A percentile compares a stretch with the other conserved stretches of the same genome.
phyloP scores from a whole-genome alignment of 2,797 vertebrate genomes.

The Acipenser ruthenus region DNA sequence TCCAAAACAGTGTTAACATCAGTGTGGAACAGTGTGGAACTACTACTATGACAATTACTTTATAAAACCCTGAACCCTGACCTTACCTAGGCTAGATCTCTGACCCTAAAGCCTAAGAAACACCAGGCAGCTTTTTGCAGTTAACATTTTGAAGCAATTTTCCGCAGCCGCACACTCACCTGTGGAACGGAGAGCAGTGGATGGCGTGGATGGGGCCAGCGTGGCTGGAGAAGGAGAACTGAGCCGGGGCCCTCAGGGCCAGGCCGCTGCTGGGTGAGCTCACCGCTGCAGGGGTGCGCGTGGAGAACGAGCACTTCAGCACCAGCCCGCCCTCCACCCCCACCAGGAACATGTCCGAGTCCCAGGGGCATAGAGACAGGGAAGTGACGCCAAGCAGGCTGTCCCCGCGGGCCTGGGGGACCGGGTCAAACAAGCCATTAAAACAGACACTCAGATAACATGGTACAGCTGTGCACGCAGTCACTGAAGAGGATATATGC shows the following conservation, averaged over 20 bases:
- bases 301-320: slow-evolving; percentile 69
- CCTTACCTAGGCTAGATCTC: background rate
- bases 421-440: too few relatives aligned
- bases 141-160: too few relatives aligned
- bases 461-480: too few relatives aligned
- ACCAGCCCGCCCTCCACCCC: slow-evolving; percentile 80
- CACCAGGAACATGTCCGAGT: slow-evolving; percentile 69
- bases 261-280: slow-evolving; percentile 38
- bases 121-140: background rate
- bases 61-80: background rate
- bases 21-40: too few relatives aligned
- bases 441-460: too few relatives aligned
- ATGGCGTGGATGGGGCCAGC: slow-evolving; percentile 76
- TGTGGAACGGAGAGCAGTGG: slow-evolving; percentile 91
- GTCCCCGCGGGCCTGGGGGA: slow-evolving; percentile 47
- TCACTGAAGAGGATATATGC: too few relatives aligned
- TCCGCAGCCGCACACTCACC: slow-evolving; percentile 47
- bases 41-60: too few relatives aligned
- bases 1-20: too few relatives aligned
- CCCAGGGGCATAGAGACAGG: slow-evolving; percentile 74
- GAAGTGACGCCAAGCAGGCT: slow-evolving; percentile 69
- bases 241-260: slow-evolving; percentile 62
- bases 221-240: slow-evolving; percentile 66
- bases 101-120: background rate
- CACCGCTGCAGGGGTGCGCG: slow-evolving; percentile 38